phyloP scores from a whole-genome alignment of 1,140 invertebrate genomes.

The Anthonomus grandis region DNA sequence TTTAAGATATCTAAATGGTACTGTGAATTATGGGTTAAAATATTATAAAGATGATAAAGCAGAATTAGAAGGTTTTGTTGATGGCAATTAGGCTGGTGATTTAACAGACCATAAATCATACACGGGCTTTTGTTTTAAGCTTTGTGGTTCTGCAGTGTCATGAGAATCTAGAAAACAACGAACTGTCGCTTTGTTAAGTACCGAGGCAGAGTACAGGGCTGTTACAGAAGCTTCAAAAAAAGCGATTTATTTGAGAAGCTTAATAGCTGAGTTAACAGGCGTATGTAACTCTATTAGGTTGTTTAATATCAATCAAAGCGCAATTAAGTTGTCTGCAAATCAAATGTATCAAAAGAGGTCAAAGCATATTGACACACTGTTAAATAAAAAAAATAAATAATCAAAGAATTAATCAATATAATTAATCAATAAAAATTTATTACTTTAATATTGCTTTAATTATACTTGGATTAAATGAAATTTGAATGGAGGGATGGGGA shows the following conservation, averaged over 20 bases:
- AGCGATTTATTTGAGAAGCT: constrained; percentile 7
- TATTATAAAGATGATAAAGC: constrained; percentile 13
- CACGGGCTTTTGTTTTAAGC: constrained; percentile 38
- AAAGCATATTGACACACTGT: constrained; percentile 52
- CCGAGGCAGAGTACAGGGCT: constrained; percentile 46
- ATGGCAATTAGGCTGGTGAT: constrained; percentile 29
- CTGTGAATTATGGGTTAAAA: no score
- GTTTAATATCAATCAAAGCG: constrained; percentile 17
- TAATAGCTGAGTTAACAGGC: constrained; percentile 7
- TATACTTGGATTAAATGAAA: no score
- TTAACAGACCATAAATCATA: constrained; percentile 35
- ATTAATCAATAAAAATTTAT: no score
- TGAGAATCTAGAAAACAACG: constrained; percentile 42
- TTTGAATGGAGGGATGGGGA: no score
- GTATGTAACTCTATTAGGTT: background rate
- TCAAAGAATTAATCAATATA: no score
- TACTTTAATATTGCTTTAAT: no score
- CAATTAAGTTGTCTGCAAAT: constrained; percentile 32
- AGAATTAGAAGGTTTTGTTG: constrained; percentile 38
- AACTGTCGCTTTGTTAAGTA: constrained; percentile 39
- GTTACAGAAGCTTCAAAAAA: constrained; percentile 31
- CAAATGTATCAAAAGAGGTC: constrained; percentile 42
- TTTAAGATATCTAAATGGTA: no score
- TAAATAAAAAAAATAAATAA: no score
- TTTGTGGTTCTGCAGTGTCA: constrained; percentile 31